Evolutionary conservation across 2,888 invertebrate genomes (phyloP).

Genomic region (Lutraria lutraria): DNA sequence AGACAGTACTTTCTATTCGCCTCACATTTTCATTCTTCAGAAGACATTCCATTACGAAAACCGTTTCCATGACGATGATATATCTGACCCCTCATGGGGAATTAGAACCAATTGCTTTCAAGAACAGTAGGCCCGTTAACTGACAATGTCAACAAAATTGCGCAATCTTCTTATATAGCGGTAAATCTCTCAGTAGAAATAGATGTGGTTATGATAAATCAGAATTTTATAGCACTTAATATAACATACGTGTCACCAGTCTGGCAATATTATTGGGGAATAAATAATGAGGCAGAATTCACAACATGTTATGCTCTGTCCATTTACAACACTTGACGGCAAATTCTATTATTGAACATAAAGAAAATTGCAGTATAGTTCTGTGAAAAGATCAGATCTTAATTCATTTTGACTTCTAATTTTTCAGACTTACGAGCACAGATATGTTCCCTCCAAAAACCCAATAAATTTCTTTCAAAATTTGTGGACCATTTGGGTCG

Average conservation of each 20-base stretch:
- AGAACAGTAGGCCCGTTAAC: neutral
- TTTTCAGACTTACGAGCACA: no score
- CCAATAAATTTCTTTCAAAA: no score
- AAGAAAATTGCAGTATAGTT: no score
- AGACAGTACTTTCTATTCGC: neutral
- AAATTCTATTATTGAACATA: no score
- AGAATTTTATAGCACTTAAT: neutral
- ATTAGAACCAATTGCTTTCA: neutral
- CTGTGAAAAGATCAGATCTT: no score
- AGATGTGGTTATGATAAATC: neutral
- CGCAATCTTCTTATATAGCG: neutral
- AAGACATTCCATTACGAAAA: neutral
- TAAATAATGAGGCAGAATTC: no score
- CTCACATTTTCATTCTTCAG: neutral
- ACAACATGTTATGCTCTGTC: no score
- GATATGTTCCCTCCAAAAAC: no score
- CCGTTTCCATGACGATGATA: conserved; percentile 6
- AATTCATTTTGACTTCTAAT: no score
- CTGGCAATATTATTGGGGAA: neutral
- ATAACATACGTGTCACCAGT: neutral
- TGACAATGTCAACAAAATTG: conserved; percentile 16
- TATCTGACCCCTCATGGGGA: conserved; percentile 15
- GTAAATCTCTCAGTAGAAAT: neutral
- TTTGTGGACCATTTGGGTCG: no score
- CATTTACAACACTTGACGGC: no score